Percentiles rank a stretch among this genome's conserved stretches.
phyloP scores from a whole-genome alignment of 2,113 vertebrate genomes.

The Chloroceryle aenea region DNA sequence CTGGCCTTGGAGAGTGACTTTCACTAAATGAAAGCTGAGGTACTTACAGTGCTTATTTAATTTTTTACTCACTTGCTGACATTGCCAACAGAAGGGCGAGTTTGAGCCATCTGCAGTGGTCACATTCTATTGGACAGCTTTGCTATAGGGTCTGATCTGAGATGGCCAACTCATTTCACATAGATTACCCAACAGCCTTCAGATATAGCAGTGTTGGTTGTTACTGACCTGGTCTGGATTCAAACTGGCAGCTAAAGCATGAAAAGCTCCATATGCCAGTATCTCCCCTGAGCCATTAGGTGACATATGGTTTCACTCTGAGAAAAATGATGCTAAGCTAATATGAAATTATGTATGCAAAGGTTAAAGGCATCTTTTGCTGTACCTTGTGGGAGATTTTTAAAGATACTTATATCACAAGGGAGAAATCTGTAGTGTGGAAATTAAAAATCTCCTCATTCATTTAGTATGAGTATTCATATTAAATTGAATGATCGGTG shows the following conservation, averaged over 20 bases:
- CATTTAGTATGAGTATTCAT: background rate
- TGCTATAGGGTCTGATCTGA: background rate
- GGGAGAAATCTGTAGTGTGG: background rate
- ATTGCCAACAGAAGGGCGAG: background rate
- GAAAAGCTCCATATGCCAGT: conserved; percentile 1
- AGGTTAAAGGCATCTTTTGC: conserved; percentile 17
- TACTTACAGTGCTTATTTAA: background rate
- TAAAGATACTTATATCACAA: background rate
- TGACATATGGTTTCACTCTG: conserved; percentile 47
- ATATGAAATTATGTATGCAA: conserved; percentile 33
- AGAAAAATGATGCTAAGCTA: conserved; percentile 15
- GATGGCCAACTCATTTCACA: background rate
- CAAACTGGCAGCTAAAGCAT: background rate
- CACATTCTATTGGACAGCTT: background rate
- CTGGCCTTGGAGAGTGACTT: background rate
- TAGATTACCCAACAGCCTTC: background rate
- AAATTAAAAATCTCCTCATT: conserved; percentile 11
- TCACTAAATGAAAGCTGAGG: background rate
- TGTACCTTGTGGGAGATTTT: background rate
- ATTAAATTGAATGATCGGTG: background rate
- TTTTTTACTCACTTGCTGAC: background rate
- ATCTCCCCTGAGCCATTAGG: conserved; percentile 13
- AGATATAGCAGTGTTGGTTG: background rate
- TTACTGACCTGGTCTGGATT: background rate
- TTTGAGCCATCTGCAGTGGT: background rate